Evolutionary conservation across 2,113 vertebrate species (phyloP).

Genomic region (Notechis scutatus): DNA sequence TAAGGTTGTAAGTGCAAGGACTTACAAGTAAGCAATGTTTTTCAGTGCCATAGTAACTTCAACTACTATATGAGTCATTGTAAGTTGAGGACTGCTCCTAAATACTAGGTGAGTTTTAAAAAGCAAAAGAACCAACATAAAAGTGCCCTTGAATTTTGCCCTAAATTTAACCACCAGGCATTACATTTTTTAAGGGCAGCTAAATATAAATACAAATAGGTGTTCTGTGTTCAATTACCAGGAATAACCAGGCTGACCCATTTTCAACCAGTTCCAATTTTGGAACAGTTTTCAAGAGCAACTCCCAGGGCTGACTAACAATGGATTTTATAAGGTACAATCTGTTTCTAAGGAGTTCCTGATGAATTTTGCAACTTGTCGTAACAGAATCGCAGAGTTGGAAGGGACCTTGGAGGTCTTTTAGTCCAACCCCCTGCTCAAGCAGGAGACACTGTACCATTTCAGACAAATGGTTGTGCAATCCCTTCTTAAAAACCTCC

Average conservation of each 20-base stretch:
- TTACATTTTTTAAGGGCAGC: not conserved
- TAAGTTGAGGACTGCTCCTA: not conserved
- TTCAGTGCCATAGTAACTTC: not conserved
- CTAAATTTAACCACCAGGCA: not conserved
- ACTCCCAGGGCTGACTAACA: not conserved
- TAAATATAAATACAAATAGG: not conserved
- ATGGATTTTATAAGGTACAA: not conserved
- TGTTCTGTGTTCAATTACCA: not conserved
- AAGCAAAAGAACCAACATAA: not conserved
- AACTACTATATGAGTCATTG: not conserved
- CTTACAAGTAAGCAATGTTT: not conserved
- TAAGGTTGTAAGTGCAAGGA: not conserved
- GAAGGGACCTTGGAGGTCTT: not conserved
- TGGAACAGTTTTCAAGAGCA: not conserved
- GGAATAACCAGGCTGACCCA: not conserved
- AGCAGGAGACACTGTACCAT: not conserved
- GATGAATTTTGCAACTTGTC: not conserved
- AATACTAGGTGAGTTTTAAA: not conserved
- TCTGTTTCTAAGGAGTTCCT: not conserved
- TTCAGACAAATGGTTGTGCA: not conserved
- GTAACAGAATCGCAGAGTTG: not conserved
- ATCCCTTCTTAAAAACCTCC: not conserved
- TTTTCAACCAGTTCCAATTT: not conserved
- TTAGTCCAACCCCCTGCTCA: not conserved
- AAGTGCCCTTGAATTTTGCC: not conserved